phyloP scores from a whole-genome alignment of 2,113 vertebrate species.

The Amblyornis subalaris region DNA sequence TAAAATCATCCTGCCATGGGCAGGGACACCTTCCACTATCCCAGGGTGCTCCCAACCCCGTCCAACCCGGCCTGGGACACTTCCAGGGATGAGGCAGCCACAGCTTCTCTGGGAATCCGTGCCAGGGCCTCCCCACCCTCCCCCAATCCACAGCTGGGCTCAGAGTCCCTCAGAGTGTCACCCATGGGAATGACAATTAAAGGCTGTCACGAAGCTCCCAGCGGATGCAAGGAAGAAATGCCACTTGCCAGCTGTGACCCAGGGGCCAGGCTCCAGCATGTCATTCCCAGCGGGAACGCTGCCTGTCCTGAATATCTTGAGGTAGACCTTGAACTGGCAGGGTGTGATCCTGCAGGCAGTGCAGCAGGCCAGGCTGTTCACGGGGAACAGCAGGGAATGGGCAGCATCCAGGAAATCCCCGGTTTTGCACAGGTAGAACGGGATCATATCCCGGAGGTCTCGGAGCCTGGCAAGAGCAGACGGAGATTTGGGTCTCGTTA shows the following conservation, averaged over 20 bases:
- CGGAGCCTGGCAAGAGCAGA: constrained; percentile 4
- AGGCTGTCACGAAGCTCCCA: neutral
- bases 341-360: constrained; percentile 9
- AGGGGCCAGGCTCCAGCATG: neutral
- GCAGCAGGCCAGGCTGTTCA: constrained; percentile 9
- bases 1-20: neutral
- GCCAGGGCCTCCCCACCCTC: neutral
- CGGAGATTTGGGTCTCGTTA: neutral
- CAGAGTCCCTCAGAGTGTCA: neutral
- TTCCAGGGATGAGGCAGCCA: neutral
- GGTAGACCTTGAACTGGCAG: constrained; percentile 31
- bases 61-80: neutral
- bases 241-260: constrained; percentile 39
- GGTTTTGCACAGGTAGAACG: constrained; percentile 58
- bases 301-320: constrained; percentile 59
- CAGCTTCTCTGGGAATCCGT: neutral
- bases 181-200: neutral
- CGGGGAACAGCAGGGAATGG: neutral
- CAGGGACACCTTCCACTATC: neutral
- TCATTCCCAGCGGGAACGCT: constrained; percentile 23
- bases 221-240: neutral
- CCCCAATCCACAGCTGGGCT: neutral
- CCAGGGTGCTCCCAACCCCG: neutral
- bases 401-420: constrained; percentile 33
- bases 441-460: constrained; percentile 31